Conservation (phyloP, 2,797 vertebrate species). For the Urosaurus nigricauda region DNA sequence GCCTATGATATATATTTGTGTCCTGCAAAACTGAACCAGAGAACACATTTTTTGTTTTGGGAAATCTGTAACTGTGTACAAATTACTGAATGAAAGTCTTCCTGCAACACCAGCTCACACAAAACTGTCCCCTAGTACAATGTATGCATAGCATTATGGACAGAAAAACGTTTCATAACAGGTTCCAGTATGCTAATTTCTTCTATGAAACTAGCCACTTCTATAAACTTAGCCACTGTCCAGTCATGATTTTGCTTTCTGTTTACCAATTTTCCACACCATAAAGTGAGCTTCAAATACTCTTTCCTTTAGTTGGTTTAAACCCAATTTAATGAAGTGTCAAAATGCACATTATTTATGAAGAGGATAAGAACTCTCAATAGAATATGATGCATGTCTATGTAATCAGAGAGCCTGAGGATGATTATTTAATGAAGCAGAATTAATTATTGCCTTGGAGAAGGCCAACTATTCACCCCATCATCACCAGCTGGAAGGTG, state of each 20-base stretch:
- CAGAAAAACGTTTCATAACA: not conserved
- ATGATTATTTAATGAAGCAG: conserved; percentile 64
- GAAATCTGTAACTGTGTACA: not conserved
- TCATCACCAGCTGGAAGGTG: conserved; percentile 62
- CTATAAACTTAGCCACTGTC: not conserved
- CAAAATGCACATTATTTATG: conserved; percentile 33
- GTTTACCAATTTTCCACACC: not conserved
- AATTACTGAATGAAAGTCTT: not conserved
- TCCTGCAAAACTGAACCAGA: not conserved
- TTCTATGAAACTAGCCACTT: not conserved
- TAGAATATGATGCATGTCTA: not conserved
- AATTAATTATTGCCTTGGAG: conserved; percentile 66
- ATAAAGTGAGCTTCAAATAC: not conserved
- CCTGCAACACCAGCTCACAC: not conserved
- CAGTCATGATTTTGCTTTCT: not conserved
- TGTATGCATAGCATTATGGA: not conserved
- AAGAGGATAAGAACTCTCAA: conserved; percentile 42
- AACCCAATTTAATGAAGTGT: conserved; percentile 17
- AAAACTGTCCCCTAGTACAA: not conserved
- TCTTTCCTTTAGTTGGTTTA: not conserved
- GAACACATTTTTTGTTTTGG: not conserved
- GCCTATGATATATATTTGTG: not conserved
- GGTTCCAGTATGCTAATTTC: not conserved
- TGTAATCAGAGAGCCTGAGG: conserved; percentile 42
- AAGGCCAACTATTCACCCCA: conserved; percentile 32